phyloP scores from a whole-genome alignment of 2,797 vertebrate species.

The Falco concolor region DNA sequence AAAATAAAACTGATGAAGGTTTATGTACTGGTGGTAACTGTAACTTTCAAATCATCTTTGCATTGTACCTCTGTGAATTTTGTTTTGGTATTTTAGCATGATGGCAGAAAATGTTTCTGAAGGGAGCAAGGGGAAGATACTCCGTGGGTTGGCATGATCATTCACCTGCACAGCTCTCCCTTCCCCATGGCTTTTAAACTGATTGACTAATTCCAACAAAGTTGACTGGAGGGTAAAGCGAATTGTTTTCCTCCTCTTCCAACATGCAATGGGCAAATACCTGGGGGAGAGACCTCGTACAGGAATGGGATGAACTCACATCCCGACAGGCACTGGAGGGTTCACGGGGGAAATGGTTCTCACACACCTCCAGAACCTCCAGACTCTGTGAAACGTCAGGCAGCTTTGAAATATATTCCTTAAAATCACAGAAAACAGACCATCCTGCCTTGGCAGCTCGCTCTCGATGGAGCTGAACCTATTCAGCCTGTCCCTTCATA shows the following conservation, averaged over 20 bases:
- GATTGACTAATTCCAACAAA: neutral
- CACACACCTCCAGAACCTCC: neutral
- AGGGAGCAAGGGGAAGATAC: neutral
- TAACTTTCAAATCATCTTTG: neutral
- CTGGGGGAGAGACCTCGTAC: neutral
- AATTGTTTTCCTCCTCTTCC: neutral
- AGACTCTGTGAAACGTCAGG: neutral
- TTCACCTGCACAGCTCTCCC: neutral
- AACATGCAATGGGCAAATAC: neutral
- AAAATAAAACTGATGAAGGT: neutral
- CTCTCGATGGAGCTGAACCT: neutral
- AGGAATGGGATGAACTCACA: neutral
- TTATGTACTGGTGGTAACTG: neutral
- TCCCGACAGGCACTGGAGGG: neutral
- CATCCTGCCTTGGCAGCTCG: neutral
- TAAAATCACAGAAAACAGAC: neutral
- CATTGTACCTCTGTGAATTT: neutral
- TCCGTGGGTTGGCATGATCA: neutral
- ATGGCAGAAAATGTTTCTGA: neutral
- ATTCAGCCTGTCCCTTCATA: neutral
- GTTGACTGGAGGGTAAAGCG: neutral
- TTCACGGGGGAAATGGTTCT: neutral
- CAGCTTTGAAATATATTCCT: neutral
- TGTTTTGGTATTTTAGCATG: neutral
- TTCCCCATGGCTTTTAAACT: neutral